These are phyloP conservation scores for Nylanderia fulva DNA, from an alignment of 1,140 invertebrate species.

Conservation along the genomic window DNA sequence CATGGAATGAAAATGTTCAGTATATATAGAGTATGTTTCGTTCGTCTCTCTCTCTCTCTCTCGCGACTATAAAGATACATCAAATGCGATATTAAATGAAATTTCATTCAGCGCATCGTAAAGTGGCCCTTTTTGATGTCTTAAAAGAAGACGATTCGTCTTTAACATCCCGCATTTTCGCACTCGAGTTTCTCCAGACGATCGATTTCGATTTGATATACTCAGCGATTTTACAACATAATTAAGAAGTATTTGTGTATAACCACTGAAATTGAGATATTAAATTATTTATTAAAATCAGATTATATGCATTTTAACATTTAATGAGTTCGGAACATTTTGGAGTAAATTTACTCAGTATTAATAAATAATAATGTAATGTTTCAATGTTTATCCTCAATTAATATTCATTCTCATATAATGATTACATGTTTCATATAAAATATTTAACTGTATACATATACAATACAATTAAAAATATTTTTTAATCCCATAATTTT, in stretches of 20 bases:
- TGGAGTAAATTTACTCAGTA: neutral
- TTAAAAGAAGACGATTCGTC: neutral
- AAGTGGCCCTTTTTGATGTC: conserved; percentile 7
- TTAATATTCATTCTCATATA: conserved; percentile 7
- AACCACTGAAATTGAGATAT: neutral
- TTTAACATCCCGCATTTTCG: neutral
- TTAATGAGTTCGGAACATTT: neutral
- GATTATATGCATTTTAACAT: neutral
- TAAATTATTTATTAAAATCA: neutral
- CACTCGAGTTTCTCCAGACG: neutral
- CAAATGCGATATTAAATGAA: conserved; percentile 40
- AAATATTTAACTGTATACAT: neutral
- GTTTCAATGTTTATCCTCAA: neutral
- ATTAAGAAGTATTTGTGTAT: neutral
- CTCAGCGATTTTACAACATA: conserved; percentile 22
- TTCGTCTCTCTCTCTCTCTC: neutral
- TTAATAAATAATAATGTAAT: neutral
- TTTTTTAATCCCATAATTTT: neutral
- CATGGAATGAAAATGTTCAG: conserved; percentile 7
- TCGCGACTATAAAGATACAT: conserved; percentile 29
- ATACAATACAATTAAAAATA: neutral
- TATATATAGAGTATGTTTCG: neutral
- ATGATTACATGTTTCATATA: neutral
- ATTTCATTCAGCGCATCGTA: conserved; percentile 23
- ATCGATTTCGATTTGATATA: conserved; percentile 25